A percentile compares a stretch with the other conserved stretches of the same genome.
These are phyloP conservation scores for Discoglossus pictus DNA, from an alignment of 2,797 vertebrate genomes.

Conservation along the genomic window DNA sequence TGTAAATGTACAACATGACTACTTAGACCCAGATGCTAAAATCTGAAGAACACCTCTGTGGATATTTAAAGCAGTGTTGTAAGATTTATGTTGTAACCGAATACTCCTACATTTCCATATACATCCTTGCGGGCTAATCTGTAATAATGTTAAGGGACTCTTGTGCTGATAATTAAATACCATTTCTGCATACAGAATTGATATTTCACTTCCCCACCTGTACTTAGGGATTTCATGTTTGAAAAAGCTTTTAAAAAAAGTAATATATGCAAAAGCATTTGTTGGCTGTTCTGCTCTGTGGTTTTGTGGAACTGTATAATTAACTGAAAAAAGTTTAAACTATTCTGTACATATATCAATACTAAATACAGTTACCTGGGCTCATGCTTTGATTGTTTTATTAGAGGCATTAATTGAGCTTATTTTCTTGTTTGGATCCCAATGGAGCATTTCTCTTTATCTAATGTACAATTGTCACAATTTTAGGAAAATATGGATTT, in stretches of 20 bases:
- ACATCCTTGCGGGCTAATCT: conserved; percentile 61
- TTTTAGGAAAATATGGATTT: too few species aligned
- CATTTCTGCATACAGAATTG: conserved; percentile 61
- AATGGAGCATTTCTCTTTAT: too few species aligned
- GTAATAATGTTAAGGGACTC: conserved; percentile 59
- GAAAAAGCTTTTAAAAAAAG: conserved; percentile 54
- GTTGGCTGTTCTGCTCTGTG: conserved; percentile 5
- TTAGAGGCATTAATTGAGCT: too few species aligned
- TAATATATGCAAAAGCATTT: conserved; percentile 37
- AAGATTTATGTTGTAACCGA: conserved; percentile 56
- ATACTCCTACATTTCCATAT: conserved; percentile 63
- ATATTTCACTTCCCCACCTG: conserved; percentile 53
- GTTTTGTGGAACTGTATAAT: conserved; percentile 27
- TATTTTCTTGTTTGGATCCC: too few species aligned
- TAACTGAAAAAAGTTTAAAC: conserved; percentile 13
- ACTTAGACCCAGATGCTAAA: not conserved
- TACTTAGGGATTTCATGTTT: conserved; percentile 55
- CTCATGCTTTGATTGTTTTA: too few species aligned
- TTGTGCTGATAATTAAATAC: conserved; percentile 65
- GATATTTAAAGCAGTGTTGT: conserved; percentile 47
- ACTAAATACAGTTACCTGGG: too few species aligned
- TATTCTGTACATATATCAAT: not conserved
- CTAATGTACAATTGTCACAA: too few species aligned
- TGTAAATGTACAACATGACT: accelerated
- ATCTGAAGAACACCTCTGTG: conserved; percentile 4